A percentile compares a stretch with the other conserved stretches of the same genome.
Evolutionary conservation across 2,797 vertebrate species (phyloP).

Genomic region (Megalops cyprinoides): DNA sequence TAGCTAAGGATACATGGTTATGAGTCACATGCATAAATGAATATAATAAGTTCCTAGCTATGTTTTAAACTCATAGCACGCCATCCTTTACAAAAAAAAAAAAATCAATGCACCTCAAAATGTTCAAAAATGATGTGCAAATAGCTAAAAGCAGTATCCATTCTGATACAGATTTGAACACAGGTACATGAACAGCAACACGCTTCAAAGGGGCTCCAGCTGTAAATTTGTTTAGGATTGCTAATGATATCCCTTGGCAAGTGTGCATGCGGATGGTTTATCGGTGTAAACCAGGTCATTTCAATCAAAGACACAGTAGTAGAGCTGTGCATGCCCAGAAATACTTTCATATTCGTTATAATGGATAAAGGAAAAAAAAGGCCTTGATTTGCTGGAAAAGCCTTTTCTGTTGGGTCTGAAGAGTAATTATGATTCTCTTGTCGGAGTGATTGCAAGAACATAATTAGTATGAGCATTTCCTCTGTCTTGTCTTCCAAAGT

Average conservation of each 20-base stretch:
- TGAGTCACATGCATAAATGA: not conserved
- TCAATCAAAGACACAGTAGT: slow-evolving; percentile 1
- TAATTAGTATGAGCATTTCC: not conserved
- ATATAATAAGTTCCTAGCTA: not conserved
- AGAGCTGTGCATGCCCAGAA: not conserved
- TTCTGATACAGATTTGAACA: slow-evolving; percentile 4
- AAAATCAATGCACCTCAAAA: not conserved
- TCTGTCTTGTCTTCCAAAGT: not conserved
- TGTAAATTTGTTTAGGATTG: slow-evolving; percentile 30
- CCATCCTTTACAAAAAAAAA: too few relatives aligned
- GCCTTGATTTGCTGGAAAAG: not conserved
- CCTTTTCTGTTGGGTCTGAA: not conserved
- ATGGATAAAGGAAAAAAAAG: not conserved
- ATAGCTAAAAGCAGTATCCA: not conserved
- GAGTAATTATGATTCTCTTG: slow-evolving; percentile 9
- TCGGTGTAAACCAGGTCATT: slow-evolving; percentile 36
- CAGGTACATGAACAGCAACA: not conserved
- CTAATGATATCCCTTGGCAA: slow-evolving; percentile 37
- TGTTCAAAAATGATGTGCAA: not conserved
- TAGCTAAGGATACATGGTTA: too few relatives aligned
- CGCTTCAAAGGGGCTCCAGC: slow-evolving; percentile 21
- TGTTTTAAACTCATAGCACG: not conserved
- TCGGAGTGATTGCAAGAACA: not conserved
- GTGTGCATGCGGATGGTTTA: slow-evolving; percentile 32
- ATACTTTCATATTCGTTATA: not conserved